Percentiles rank a stretch among this genome's conserved stretches.
Evolutionary conservation across 1,140 invertebrate species (phyloP).

Genomic region (Papilio polyxenes): DNA sequence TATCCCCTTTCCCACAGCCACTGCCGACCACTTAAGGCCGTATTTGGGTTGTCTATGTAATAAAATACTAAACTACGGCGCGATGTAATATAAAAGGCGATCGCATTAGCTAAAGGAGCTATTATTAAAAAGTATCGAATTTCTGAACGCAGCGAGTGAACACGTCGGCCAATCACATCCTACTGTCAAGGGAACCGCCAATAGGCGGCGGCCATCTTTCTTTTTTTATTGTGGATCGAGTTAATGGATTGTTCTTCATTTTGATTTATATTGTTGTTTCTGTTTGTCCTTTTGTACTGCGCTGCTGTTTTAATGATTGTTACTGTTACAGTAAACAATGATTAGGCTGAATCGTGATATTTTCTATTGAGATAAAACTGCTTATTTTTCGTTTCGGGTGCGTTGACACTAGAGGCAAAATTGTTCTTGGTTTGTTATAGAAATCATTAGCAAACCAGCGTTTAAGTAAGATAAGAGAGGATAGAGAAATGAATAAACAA

Average conservation of each 20-base stretch:
- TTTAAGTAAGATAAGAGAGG: not conserved
- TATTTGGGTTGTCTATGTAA: slow-evolving; percentile 71
- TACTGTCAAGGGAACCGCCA: slow-evolving; percentile 57
- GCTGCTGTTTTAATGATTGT: slow-evolving; percentile 44
- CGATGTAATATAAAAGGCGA: slow-evolving; percentile 73
- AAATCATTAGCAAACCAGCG: too few relatives aligned
- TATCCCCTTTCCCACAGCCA: slow-evolving; percentile 59
- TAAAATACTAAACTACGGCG: slow-evolving; percentile 71
- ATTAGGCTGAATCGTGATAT: slow-evolving; percentile 20
- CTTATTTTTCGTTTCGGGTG: not conserved
- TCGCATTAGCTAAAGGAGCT: slow-evolving; percentile 78
- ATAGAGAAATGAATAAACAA: not conserved
- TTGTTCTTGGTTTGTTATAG: not conserved
- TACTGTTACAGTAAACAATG: slow-evolving; percentile 14
- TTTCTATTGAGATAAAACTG: not conserved
- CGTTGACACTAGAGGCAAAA: not conserved
- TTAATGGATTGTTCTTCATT: slow-evolving; percentile 79
- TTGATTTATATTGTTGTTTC: slow-evolving; percentile 72
- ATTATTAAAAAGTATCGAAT: slow-evolving; percentile 81
- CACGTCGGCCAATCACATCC: slow-evolving; percentile 63
- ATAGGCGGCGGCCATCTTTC: slow-evolving; percentile 56
- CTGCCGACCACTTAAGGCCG: slow-evolving; percentile 61
- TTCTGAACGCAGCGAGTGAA: slow-evolving; percentile 66
- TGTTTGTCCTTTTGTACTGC: slow-evolving; percentile 62
- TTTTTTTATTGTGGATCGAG: slow-evolving; percentile 73